These are phyloP conservation scores for Cephalopterus ornatus DNA, from an alignment of 2,113 vertebrate species.

Conservation along the genomic window DNA sequence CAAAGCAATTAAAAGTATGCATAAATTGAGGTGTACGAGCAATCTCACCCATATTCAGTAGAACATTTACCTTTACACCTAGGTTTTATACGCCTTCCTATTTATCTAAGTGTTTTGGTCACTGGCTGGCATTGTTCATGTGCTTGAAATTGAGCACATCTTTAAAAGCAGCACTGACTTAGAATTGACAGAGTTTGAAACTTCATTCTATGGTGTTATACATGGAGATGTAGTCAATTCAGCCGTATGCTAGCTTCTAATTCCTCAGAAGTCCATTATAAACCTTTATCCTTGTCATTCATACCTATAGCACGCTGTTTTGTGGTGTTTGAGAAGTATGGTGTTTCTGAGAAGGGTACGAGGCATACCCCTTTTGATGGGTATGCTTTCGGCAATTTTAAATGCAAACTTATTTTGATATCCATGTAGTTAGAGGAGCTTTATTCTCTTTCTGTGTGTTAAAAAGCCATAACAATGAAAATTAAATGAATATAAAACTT, in stretches of 20 bases:
- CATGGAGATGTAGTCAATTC: not conserved
- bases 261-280: not conserved
- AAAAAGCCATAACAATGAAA: constrained; percentile 43
- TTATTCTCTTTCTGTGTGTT: not conserved
- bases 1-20: constrained; percentile 44
- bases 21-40: not conserved
- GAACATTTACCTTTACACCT: not conserved
- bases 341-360: not conserved
- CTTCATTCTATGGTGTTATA: not conserved
- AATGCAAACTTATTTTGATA: constrained; percentile 34
- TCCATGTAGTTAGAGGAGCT: not conserved
- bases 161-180: not conserved
- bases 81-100: not conserved
- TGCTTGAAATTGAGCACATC: not conserved
- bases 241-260: not conserved
- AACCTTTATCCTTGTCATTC: not conserved
- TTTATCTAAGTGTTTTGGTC: not conserved
- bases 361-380: not conserved
- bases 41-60: not conserved
- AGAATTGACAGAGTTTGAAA: not conserved
- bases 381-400: not conserved
- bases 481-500: constrained; percentile 50
- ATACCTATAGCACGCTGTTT: not conserved
- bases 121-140: not conserved
- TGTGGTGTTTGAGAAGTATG: not conserved